Conservation (phyloP, 2,888 invertebrate genomes). For the Leptinotarsa juncta region DNA sequence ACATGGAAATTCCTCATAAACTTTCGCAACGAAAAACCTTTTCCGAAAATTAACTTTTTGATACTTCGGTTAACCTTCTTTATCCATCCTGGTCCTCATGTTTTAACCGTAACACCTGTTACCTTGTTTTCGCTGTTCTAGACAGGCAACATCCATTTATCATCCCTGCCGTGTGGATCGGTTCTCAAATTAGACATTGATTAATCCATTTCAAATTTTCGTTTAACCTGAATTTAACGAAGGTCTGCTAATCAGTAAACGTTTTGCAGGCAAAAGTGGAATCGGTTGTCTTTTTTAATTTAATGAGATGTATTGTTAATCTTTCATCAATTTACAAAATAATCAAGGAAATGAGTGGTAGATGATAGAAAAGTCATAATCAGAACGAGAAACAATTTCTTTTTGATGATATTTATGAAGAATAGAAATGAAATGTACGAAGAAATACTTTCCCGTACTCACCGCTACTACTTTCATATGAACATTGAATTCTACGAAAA, state of each 20-base stretch:
- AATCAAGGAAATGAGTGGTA: no score
- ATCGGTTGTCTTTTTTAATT: conserved; percentile 2
- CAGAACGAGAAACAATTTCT: no score
- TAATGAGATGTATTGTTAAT: neutral
- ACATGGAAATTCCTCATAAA: neutral
- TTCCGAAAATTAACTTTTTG: neutral
- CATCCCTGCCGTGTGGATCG: conserved; percentile 6
- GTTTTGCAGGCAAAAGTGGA: conserved; percentile 8
- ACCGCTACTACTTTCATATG: no score
- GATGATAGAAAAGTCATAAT: no score
- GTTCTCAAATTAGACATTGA: conserved; percentile 16
- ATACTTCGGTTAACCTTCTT: neutral
- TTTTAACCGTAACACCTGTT: conserved; percentile 8
- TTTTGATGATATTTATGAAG: no score
- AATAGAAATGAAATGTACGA: no score
- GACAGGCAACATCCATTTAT: conserved; percentile 13
- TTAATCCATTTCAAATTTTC: conserved; percentile 13
- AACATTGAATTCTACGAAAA: no score
- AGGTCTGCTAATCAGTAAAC: neutral
- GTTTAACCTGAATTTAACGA: conserved; percentile 14
- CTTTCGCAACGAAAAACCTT: neutral
- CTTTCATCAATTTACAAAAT: neutral
- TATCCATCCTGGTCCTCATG: neutral
- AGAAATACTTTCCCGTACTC: no score
- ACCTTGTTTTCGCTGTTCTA: neutral